Base-by-base conservation (phyloP, 2,888 invertebrate species). In the Galerucella pusilla region DNA sequence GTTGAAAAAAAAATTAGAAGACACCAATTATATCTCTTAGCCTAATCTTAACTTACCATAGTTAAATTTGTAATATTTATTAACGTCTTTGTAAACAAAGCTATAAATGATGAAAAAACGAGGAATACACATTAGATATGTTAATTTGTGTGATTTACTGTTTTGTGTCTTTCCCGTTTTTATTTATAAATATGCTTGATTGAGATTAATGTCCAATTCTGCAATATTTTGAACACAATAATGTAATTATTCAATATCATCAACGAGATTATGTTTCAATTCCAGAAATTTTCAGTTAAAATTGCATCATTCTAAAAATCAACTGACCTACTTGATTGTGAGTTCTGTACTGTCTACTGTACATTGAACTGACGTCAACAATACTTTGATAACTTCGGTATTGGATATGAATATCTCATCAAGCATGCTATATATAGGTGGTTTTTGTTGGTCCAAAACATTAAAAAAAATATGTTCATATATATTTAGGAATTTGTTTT, bases 1-100 rank as follows among this genome's bases (percentile, higher is more conserved):
- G 54, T 72, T 75, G 81, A 80, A 82, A 80, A 78, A 78, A 77
- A 78, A 80, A 77, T 79, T 80, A 78, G 68, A 79, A 77, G 74
- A 81, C 75, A 78, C 73, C 79, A 77, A 70, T 42, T 9, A 42
- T 68, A 74, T 70, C 67, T 77, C 78, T 81, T 81, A 83, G 82
- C 81, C 81, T 84, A 82, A 83, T 81, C 59, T 72, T 82, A 67
- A 78, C 74, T 77, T 65, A 20, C 75, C 63, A 20, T 80, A 78
- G 78, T 67, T 73, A 76, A 79, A 77, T 79, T 78, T 76, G 77
- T 72, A 28, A 73, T 80, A 80, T 80, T 80, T 81, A 81, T 82
- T 79, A 79, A 80, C 74, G 68, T 67, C 57, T 68, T n/a, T 64
- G 65, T 60, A 67, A 67, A 42, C 68, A 63, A 71, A 46, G 14